Evolutionary conservation across 2,888 invertebrate genomes (phyloP), one percentile per base, ranked within the genome.

Genomic region (Plemyria rubiginata): DNA sequence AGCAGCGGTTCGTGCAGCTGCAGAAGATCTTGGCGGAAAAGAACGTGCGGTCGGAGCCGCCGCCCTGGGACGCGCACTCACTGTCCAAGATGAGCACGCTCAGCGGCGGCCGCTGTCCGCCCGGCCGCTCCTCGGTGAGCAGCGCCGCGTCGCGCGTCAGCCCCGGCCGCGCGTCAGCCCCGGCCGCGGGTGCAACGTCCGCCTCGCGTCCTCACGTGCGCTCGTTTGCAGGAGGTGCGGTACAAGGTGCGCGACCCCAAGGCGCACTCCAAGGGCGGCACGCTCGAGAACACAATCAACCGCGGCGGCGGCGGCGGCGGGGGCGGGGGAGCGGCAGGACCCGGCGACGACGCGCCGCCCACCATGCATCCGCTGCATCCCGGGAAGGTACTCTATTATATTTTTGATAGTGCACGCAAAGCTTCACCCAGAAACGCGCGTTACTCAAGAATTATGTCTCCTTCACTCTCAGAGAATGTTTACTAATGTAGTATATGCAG

Each of bases 231-330:
- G 96, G 97, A 97, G 96, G 97, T 97, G 93, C 96, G 97, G 87
- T 97, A 96, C 94, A 97, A 97, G 94, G 96, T 97, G 81, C 96
- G 97, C 93, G 97, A 97, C 94, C 97, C 97, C 68, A 97, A 97
- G 93, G 96, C 96, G 88, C 97, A 97, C 93, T 96, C 96, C 86
- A 97, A 97, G 93, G 97, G 97, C 68, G 97, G 96, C 67, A 96
- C 97, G 54, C 93, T 97, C 77, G 97, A 97, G 92, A 97, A 97
- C 88, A 97, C 97, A 71, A 96, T 97, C 74, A 97, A 97, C 86
- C 96, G 56, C 29, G 93, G 95, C 73, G 87, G 95, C 74, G 90
- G 40, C 56, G 46, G 59, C 73, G 87, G 94, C 72, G 87, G 95
- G 75, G 90, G 53, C 96, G 53, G 41, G 4, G 43, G 62, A 11